phyloP scores from a whole-genome alignment of 2,113 vertebrate species.

The Ptilorrhoa leucosticta region DNA sequence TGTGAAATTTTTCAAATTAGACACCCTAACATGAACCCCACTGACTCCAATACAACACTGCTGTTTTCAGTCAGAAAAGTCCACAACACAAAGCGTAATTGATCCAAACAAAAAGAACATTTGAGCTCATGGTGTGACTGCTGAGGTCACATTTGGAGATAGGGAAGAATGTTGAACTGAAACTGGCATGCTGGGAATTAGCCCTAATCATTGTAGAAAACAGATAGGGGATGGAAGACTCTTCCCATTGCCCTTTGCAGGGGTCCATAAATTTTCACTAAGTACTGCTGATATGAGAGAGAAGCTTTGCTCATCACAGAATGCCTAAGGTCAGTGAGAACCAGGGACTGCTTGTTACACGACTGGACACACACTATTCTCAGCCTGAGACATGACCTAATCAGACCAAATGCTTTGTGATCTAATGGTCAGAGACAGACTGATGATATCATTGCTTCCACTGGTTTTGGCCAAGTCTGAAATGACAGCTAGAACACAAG shows the following conservation, averaged over 20 bases:
- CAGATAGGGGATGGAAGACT: not conserved
- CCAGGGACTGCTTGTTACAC: not conserved
- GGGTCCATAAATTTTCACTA: not conserved
- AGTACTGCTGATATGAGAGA: not conserved
- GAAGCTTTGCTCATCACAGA: not conserved
- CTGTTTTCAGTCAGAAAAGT: not conserved
- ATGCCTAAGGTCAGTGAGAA: not conserved
- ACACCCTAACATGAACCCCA: not conserved
- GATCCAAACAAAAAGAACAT: not conserved
- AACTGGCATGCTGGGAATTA: not conserved
- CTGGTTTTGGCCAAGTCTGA: not conserved
- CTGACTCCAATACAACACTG: not conserved
- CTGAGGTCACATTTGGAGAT: not conserved
- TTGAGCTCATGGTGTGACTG: not conserved
- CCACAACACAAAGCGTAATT: not conserved
- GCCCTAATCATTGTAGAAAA: not conserved
- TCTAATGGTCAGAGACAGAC: conserved; percentile 4
- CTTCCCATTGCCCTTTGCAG: not conserved
- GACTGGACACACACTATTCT: not conserved
- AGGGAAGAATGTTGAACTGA: not conserved
- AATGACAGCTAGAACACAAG: not conserved
- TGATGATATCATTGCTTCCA: conserved; percentile 9
- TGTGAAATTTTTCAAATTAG: not conserved
- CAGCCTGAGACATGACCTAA: conserved; percentile 45
- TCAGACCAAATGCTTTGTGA: not conserved